These are phyloP conservation scores for Belonocnema kinseyi DNA, from an alignment of 1,140 invertebrate species.

Conservation along the genomic window DNA sequence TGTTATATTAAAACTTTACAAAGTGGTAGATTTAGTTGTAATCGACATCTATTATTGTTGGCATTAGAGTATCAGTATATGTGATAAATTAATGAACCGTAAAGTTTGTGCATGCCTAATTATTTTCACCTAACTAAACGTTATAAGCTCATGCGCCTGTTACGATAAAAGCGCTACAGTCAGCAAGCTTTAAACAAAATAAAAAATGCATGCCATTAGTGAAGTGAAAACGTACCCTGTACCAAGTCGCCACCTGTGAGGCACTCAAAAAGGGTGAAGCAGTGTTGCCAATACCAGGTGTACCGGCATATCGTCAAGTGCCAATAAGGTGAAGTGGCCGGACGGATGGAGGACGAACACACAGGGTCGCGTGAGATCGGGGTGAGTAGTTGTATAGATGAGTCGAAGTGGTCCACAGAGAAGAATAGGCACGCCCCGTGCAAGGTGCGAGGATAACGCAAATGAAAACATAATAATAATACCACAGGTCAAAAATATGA, in stretches of 20 bases:
- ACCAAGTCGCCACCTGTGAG: conserved; percentile 86
- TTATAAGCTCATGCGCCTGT: no score
- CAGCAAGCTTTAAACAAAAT: not conserved
- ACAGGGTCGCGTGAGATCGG: conserved; percentile 53
- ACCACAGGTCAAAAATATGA: conserved; percentile 66
- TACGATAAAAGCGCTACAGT: no score
- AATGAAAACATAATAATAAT: conserved; percentile 70
- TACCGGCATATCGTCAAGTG: conserved; percentile 55
- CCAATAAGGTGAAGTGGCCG: conserved; percentile 53
- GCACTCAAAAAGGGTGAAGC: conserved; percentile 69
- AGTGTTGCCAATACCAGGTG: conserved; percentile 62
- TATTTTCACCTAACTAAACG: no score
- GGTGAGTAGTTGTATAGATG: conserved; percentile 45
- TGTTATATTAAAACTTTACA: no score
- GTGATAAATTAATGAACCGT: no score
- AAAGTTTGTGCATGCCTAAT: no score
- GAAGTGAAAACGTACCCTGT: conserved; percentile 84
- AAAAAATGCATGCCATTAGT: conserved; percentile 73
- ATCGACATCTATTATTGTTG: no score
- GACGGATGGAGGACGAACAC: conserved; percentile 55
- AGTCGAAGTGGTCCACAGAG: conserved; percentile 55
- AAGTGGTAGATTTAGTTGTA: no score
- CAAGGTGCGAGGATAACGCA: conserved; percentile 65
- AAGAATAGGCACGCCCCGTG: conserved; percentile 10
- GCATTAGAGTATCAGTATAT: no score